Evolutionary conservation across 2,113 vertebrate species (phyloP), one percentile per base, ranked within the genome.

Genomic region (Spheniscus mendiculus): DNA sequence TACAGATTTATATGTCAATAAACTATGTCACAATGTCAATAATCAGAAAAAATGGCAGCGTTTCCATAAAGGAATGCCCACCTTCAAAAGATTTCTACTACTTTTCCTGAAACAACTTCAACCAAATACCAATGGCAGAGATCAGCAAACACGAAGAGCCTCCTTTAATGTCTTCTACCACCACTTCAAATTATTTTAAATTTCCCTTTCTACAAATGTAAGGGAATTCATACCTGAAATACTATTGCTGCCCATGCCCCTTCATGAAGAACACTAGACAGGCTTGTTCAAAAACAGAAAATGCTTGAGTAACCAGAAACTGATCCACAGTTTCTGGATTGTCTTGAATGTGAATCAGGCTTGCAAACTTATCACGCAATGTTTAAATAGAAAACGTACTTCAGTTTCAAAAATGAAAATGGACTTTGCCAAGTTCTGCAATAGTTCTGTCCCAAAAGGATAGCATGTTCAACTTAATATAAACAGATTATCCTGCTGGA

Each of bases 401-500:
- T 98, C 92, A 65, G 92, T 97, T 97, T 98, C 95, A 98, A 95
- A 98, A 97, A 97, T 72, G 15, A 97, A 98, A 95, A 96, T 94
- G 90, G 77, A 79, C 89, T 94, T 96, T 98, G 98, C 97, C 98
- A 98, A 98, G 95, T 92, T 96, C 96, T 96, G 89, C 94, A 98
- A 96, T 56, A 98, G 97, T 96, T 97, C 93, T 97, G 96, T 98
- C 96, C 97, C 97, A 94, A 96, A 98, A 97, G 98, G 96, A 98
- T 98, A 98, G 95, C 96, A 98, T 96, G 97, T 97, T 98, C 97
- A 98, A 95, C 97, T 98, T 97, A 97, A 97, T 97, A 98, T 98
- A 98, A 98, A 98, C 96, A 98, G 95, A 98, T 98, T 97, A 97
- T 95, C 89, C 92, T 42, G 9, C 70, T 96, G 97, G 97, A 98